These are phyloP conservation scores for Selene dorsalis DNA, from an alignment of 2,797 vertebrate species.

Conservation along the genomic window DNA sequence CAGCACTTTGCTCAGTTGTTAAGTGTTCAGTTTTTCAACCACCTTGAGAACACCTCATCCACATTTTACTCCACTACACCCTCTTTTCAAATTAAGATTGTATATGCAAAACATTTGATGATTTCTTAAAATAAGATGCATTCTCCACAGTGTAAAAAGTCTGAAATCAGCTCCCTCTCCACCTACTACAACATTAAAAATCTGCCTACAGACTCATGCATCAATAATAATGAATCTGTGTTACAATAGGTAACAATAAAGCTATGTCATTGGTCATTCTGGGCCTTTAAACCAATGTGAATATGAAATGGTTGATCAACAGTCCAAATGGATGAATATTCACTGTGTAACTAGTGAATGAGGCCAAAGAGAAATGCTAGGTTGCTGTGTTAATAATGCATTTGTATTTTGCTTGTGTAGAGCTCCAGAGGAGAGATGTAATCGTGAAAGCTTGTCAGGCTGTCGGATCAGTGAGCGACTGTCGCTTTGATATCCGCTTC, in stretches of 20 bases:
- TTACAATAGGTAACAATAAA: background rate
- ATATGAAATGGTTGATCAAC: background rate
- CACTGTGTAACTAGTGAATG: too few species aligned
- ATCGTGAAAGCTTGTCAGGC: constrained; percentile 87
- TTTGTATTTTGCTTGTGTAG: constrained; percentile 36
- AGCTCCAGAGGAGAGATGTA: constrained; percentile 79
- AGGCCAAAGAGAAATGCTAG: too few species aligned
- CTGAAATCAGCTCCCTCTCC: background rate
- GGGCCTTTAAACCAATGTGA: background rate
- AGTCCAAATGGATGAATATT: too few species aligned
- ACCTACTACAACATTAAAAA: too few species aligned
- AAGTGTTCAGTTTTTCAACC: too few species aligned
- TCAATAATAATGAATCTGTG: background rate
- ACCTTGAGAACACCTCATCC: too few species aligned
- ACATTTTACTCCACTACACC: too few species aligned
- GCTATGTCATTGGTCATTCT: background rate
- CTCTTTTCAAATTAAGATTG: too few species aligned
- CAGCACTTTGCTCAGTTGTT: too few species aligned
- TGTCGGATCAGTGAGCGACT: constrained; percentile 88
- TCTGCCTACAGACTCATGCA: background rate
- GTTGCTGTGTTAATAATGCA: too few species aligned
- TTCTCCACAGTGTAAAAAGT: background rate
- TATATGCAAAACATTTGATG: too few species aligned
- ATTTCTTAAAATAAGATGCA: too few species aligned
- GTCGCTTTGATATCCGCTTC: constrained; percentile 92